Conservation (phyloP, 2,113 vertebrate genomes). For the Gasterosteus aculeatus region DNA sequence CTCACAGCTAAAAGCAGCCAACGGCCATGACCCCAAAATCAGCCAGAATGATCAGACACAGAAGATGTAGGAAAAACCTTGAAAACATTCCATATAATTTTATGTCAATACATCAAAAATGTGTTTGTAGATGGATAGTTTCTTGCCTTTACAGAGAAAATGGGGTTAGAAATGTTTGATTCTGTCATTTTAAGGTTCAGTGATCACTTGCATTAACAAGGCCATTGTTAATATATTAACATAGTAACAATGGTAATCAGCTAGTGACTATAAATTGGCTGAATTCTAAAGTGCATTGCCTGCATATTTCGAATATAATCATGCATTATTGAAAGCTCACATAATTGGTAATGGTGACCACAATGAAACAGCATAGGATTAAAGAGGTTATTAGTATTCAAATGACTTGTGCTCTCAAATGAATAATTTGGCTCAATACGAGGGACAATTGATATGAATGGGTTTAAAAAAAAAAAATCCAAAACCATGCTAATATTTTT, state of each 20-base stretch:
- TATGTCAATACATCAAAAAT: slow-evolving; percentile 23
- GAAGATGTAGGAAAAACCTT: neutral
- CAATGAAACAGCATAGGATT: neutral
- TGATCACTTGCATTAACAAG: neutral
- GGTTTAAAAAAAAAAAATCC: neutral
- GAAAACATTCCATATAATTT: slow-evolving; percentile 19
- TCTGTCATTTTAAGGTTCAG: neutral
- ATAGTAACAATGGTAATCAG: neutral
- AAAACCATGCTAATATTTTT: neutral
- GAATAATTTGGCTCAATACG: neutral
- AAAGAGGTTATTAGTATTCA: neutral
- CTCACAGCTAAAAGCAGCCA: slow-evolving; percentile 45
- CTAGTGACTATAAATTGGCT: neutral
- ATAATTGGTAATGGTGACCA: neutral
- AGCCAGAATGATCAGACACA: slow-evolving; percentile 8
- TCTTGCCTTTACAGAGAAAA: slow-evolving; percentile 21
- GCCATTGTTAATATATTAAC: neutral
- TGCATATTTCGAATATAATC: neutral
- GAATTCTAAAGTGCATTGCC: neutral
- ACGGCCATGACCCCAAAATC: slow-evolving; percentile 22
- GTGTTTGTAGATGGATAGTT: slow-evolving; percentile 19
- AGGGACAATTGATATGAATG: neutral
- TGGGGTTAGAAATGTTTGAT: slow-evolving; percentile 7
- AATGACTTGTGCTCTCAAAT: neutral
- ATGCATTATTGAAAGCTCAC: neutral